Evolutionary conservation across 2,113 vertebrate species (phyloP).

Genomic region (Gadus macrocephalus): DNA sequence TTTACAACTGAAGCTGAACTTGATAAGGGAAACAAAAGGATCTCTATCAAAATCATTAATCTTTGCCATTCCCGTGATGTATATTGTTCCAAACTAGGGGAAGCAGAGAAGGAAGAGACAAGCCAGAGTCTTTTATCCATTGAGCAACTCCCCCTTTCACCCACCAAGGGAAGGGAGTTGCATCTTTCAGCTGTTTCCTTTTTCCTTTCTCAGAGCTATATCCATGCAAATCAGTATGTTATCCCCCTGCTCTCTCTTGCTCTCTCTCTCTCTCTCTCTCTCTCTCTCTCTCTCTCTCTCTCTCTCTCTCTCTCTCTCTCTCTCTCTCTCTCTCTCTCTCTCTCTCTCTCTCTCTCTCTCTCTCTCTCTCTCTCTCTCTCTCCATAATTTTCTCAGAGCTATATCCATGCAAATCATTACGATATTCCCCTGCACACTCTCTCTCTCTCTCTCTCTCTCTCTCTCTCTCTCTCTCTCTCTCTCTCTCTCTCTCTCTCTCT

Average conservation of each 20-base stretch:
- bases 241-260: conserved; percentile 19
- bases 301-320: no score
- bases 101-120: no score
- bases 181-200: conserved; percentile 23
- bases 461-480: conserved; percentile 4
- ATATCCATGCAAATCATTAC: no score
- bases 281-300: no score
- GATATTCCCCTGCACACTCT: no score
- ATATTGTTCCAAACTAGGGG: no score
- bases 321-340: not conserved
- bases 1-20: no score
- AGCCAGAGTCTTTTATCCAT: not conserved
- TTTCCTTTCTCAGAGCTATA: conserved; percentile 43
- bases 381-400: not conserved
- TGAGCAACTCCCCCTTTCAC: not conserved
- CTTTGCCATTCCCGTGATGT: no score
- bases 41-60: no score
- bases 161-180: conserved; percentile 31
- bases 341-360: not conserved
- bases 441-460: not conserved
- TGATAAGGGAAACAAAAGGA: no score
- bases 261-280: no score
- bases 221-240: conserved; percentile 60
- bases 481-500: no score
- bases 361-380: not conserved